Percentiles rank a stretch among this genome's conserved stretches.
These are phyloP conservation scores for Pyrgus malvae DNA, from an alignment of 2,888 invertebrate genomes.

Conservation along the genomic window DNA sequence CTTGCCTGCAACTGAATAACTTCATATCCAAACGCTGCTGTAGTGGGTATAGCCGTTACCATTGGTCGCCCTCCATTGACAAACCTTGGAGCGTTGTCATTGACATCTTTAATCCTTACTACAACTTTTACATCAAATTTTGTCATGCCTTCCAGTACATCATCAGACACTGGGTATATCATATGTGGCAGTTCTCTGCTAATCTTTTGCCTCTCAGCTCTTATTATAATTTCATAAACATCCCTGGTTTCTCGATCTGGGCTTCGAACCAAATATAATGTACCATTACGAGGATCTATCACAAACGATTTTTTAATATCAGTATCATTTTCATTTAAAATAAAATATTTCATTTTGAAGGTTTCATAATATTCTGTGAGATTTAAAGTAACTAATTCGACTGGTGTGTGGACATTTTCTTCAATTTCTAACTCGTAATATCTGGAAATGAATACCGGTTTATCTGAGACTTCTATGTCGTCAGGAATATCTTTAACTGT, in stretches of 20 bases:
- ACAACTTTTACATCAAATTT: conserved; percentile 91
- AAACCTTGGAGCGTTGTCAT: conserved; percentile 92
- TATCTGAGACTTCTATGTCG: conserved; percentile 70
- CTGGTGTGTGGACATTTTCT: conserved; percentile 90
- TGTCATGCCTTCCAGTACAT: conserved; percentile 86
- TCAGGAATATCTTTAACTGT: conserved; percentile 86
- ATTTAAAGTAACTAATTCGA: conserved; percentile 88
- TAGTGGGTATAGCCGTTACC: conserved; percentile 91
- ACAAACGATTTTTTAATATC: conserved; percentile 84
- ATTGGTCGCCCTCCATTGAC: conserved; percentile 88
- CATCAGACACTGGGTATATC: conserved; percentile 89
- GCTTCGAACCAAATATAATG: conserved; percentile 86
- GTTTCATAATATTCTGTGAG: conserved; percentile 85
- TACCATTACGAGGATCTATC: conserved; percentile 89
- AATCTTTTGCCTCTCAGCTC: conserved; percentile 79
- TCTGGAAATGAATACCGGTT: conserved; percentile 83
- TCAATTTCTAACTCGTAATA: conserved; percentile 92
- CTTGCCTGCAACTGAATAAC: conserved; percentile 87
- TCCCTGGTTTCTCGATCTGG: conserved; percentile 89
- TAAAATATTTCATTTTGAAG: conserved; percentile 84
- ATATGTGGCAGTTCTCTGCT: conserved; percentile 87
- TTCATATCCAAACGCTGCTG: conserved; percentile 91
- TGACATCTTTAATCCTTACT: conserved; percentile 89
- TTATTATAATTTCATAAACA: conserved; percentile 81
- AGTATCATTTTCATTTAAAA: conserved; percentile 82